Conservation (phyloP, 2,113 vertebrate species). For the Halichoeres trimaculatus region DNA sequence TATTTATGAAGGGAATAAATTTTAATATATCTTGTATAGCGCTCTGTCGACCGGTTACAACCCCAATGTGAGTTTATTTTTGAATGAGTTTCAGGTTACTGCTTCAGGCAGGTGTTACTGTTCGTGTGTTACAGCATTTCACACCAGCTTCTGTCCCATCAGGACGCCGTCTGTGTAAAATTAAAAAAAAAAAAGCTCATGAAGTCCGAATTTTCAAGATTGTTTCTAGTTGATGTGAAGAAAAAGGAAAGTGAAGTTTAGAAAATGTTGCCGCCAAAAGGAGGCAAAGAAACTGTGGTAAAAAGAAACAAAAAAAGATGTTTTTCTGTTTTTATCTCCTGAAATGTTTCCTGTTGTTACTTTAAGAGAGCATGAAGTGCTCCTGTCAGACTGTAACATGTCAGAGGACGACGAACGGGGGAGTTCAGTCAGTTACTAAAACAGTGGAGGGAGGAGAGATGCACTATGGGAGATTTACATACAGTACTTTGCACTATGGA, state of each 20-base stretch:
- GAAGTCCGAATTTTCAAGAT: conserved; percentile 36
- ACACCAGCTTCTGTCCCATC: conserved; percentile 23
- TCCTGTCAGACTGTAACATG: conserved; percentile 14
- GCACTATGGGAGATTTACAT: conserved; percentile 82
- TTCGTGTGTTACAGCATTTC: conserved; percentile 75
- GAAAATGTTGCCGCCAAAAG: conserved; percentile 20
- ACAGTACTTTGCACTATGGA: conserved; percentile 85
- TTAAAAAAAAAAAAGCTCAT: conserved; percentile 45
- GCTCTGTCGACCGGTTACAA: conserved; percentile 79
- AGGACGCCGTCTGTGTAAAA: conserved; percentile 31
- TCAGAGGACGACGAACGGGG: conserved; percentile 9
- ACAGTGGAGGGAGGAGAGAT: conserved; percentile 64
- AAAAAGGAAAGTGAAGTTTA: conserved; percentile 34
- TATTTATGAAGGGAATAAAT: conserved; percentile 87
- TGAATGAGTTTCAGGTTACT: conserved; percentile 76
- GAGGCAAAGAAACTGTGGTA: conserved; percentile 77
- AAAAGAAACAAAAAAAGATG: conserved; percentile 18
- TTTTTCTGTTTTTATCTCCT: conserved; percentile 39
- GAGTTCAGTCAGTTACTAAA: conserved; percentile 60
- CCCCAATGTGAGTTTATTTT: conserved; percentile 57
- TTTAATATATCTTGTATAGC: conserved; percentile 86
- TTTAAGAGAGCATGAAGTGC: conserved; percentile 4
- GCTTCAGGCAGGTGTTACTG: conserved; percentile 80
- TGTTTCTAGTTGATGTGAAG: conserved; percentile 54
- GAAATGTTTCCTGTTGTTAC: conserved; percentile 57